Percentiles rank a stretch among this genome's conserved stretches.
Evolutionary conservation across 1,140 invertebrate genomes (phyloP).

Genomic region (Medauroidea extradentata): DNA sequence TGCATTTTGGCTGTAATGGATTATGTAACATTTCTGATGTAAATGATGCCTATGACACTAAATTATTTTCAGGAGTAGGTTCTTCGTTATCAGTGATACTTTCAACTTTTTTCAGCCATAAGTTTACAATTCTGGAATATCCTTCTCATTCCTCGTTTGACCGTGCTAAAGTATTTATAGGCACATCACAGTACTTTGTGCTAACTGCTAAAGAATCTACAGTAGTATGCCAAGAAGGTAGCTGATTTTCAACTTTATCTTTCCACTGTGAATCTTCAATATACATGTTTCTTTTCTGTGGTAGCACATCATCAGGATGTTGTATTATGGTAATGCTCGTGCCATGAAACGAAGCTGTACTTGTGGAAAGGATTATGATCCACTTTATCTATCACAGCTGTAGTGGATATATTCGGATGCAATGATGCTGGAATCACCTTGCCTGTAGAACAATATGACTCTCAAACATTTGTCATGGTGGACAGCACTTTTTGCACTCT

Average conservation of each 20-base stretch:
- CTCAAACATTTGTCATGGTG: too few species aligned
- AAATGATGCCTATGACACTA: background rate
- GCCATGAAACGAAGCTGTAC: constrained; percentile 2
- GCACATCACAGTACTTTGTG: background rate
- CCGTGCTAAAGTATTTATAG: background rate
- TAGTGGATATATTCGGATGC: background rate
- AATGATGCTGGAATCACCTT: too few species aligned
- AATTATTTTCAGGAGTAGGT: background rate
- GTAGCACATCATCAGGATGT: background rate
- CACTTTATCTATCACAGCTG: background rate
- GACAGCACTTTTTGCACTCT: too few species aligned
- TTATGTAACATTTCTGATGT: too few species aligned
- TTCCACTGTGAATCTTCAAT: background rate
- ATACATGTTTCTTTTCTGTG: background rate
- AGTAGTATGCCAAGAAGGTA: background rate
- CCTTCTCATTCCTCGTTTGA: background rate
- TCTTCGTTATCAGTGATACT: too few species aligned
- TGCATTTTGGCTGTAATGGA: too few species aligned
- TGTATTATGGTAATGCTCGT: constrained; percentile 1
- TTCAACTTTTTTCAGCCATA: too few species aligned
- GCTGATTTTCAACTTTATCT: background rate
- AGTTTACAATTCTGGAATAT: background rate
- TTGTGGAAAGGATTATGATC: constrained; percentile 1
- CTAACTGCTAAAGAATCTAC: background rate
- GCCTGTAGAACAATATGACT: too few species aligned